Base-by-base conservation (phyloP, 2,888 invertebrate genomes). In the Hedychridium roseum region DNA sequence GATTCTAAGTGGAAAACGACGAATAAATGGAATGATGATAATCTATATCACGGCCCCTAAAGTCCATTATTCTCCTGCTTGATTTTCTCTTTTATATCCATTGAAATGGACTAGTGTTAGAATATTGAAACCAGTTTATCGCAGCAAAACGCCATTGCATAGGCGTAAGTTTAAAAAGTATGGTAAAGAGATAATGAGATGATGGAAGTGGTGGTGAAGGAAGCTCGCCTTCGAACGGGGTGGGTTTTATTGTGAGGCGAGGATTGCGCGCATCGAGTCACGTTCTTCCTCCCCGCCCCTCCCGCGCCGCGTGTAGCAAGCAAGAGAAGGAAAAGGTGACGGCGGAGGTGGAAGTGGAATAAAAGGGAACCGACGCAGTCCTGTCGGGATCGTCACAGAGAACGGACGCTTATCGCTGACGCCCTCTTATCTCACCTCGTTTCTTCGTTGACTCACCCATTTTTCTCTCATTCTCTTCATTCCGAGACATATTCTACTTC, bases 381-480 rank as follows among this genome's bases (percentile, higher is more conserved):
- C 76, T 76, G 74, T 74, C 72, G 73, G 76, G 73, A 76, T 73
- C 78, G 77, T 71, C 74, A 70, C 66, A 70, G 70, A 69, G 73
- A 70, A 70, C 74, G 73, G 79, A 73, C 73, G 75, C 68, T 73
- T 66, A 65, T 58, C 60, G 65, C 60, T 63, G 61, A 64, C 76
- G 72, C 66, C 68, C 60, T 41, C 12, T 20, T 21, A 23, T 23
- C 9, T 23, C 9, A 36, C 39, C 38, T 26, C 34, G n/a, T 1
- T 18, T 7, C 6, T 6, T 12, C 21, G 12, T 34, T 23, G 9
- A 15, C 18, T n/a, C 2, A 15, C 16, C 15, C 7, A 15, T n/a
- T 2, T 4, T 18, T 11, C 3, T 32, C 7, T 3, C 6, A 18
- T 7, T 31, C 18, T 4, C 1, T 11, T 1, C 20, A 2, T 6